Percentiles rank a stretch among this genome's conserved stretches.
These are phyloP conservation scores for Leptopilina syphax DNA, from an alignment of 2,888 invertebrate genomes.

Conservation along the genomic window DNA sequence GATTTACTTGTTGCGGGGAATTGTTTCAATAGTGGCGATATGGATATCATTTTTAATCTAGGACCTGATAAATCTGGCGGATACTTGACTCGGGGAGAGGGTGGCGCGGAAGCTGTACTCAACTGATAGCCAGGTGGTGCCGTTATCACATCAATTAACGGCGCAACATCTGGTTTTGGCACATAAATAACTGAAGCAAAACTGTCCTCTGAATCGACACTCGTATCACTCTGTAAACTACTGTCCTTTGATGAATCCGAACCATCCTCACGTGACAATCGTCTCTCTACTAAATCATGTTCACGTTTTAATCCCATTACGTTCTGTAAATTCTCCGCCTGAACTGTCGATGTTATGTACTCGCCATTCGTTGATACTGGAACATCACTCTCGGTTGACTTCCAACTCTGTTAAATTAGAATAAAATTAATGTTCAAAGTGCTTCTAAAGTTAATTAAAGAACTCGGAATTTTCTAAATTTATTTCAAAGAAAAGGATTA, in stretches of 20 bases:
- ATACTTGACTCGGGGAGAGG: conserved; percentile 86
- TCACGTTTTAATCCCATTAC: conserved; percentile 63
- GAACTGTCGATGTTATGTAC: conserved; percentile 42
- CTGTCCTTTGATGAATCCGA: conserved; percentile 93
- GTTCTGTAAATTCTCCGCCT: conserved; percentile 53
- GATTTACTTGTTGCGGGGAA: conserved; percentile 81
- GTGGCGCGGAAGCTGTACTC: conserved; percentile 86
- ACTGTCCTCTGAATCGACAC: conserved; percentile 95
- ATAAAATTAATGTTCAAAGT: background rate
- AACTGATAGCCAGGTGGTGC: conserved; percentile 77
- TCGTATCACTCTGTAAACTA: conserved; percentile 94
- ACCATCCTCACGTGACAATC: conserved; percentile 91
- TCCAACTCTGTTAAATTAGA: conserved; percentile 65
- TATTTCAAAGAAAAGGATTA: no score
- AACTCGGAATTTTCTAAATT: no score
- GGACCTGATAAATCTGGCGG: conserved; percentile 84
- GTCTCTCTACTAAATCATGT: conserved; percentile 79
- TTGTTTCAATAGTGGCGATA: conserved; percentile 79
- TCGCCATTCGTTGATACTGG: conserved; percentile 44
- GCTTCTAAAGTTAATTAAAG: no score
- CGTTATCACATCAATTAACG: conserved; percentile 57
- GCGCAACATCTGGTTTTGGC: conserved; percentile 86
- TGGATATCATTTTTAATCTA: conserved; percentile 81
- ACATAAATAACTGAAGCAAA: conserved; percentile 95
- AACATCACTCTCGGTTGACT: conserved; percentile 67